phyloP scores from a whole-genome alignment of 2,797 vertebrate species.

The Mareca penelope region DNA sequence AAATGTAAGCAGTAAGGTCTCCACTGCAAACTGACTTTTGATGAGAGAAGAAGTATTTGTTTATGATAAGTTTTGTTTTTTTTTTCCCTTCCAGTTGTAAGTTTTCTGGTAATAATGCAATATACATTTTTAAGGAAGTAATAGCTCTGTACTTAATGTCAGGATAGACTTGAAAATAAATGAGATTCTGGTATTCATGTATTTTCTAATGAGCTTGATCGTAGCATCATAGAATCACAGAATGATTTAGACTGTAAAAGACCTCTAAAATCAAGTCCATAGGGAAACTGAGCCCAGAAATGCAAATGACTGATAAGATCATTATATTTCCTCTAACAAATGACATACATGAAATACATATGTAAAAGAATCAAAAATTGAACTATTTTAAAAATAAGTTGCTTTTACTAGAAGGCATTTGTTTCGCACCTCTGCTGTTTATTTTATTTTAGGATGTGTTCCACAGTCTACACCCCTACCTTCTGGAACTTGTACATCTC shows the following conservation, averaged over 20 bases:
- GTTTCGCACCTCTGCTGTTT: slow-evolving; percentile 41
- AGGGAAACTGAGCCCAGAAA: slow-evolving; percentile 33
- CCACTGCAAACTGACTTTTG: background rate
- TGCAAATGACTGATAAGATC: background rate
- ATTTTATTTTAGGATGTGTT: slow-evolving; percentile 34
- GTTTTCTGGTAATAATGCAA: slow-evolving; percentile 10
- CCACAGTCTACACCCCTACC: slow-evolving; percentile 31
- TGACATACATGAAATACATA: background rate
- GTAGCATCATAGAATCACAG: no score
- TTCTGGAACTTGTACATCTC: slow-evolving; percentile 44
- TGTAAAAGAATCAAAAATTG: background rate
- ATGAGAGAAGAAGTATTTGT: background rate
- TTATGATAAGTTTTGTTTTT: background rate
- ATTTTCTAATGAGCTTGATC: slow-evolving; percentile 14
- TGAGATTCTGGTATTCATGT: slow-evolving; percentile 43
- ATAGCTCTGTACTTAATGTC: slow-evolving; percentile 22
- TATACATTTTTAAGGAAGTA: slow-evolving; percentile 20
- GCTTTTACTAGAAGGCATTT: slow-evolving; percentile 37
- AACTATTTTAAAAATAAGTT: slow-evolving; percentile 12
- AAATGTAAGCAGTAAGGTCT: background rate
- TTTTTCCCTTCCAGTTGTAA: background rate
- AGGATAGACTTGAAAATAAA: slow-evolving; percentile 38
- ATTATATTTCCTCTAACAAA: background rate
- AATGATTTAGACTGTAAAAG: no score
- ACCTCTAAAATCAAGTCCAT: background rate